These are phyloP conservation scores for Diachasmimorpha longicaudata DNA, from an alignment of 1,140 invertebrate species.

Conservation along the genomic window DNA sequence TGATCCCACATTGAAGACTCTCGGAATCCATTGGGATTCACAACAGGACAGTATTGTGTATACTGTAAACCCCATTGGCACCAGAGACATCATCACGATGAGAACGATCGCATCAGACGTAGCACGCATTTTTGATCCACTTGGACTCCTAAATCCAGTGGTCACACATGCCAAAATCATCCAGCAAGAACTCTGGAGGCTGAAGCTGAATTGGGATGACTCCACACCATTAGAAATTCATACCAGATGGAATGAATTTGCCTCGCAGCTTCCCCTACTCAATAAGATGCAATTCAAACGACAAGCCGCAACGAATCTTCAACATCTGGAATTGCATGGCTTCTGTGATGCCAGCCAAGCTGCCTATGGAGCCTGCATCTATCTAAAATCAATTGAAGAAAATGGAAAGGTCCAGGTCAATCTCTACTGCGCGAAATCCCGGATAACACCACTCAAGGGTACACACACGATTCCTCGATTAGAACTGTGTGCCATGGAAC, in stretches of 20 bases:
- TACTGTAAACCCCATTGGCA: no score
- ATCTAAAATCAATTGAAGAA: slow-evolving; percentile 34
- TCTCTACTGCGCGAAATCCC: slow-evolving; percentile 44
- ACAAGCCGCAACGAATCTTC: slow-evolving; percentile 9
- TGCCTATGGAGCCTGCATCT: slow-evolving; percentile 53
- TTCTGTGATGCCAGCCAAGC: slow-evolving; percentile 51
- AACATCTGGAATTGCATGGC: slow-evolving; percentile 39
- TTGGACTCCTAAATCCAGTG: no score
- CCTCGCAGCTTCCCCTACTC: background rate
- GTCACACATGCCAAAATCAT: slow-evolving; percentile 47
- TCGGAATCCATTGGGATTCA: slow-evolving; percentile 34
- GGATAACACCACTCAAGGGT: slow-evolving; percentile 44
- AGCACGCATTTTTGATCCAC: no score
- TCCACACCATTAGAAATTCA: slow-evolving; percentile 22
- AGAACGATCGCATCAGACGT: no score
- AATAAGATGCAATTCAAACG: background rate
- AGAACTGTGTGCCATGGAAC: background rate
- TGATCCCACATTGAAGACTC: slow-evolving; percentile 13
- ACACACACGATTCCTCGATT: no score
- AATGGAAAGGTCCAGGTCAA: background rate
- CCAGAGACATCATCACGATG: no score
- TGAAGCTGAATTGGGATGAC: slow-evolving; percentile 50
- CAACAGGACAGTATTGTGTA: no score
- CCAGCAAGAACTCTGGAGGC: slow-evolving; percentile 43
- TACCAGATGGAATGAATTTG: background rate